Evolutionary conservation across 2,888 invertebrate species (phyloP).

Genomic region (Eustalomyia histrio): DNA sequence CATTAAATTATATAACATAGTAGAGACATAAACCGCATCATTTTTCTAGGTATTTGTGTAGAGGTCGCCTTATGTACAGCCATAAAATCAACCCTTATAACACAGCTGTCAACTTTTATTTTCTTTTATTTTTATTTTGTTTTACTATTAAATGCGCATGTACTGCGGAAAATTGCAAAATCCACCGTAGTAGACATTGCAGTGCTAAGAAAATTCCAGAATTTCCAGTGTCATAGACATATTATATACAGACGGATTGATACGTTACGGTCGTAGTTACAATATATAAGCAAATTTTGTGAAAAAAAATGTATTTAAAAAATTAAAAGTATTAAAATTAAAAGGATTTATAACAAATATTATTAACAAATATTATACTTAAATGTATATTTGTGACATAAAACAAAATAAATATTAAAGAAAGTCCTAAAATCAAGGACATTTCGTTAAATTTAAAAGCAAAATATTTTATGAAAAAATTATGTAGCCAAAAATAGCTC

Average conservation of each 20-base stretch:
- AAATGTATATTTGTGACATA: background rate
- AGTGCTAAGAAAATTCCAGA: conserved; percentile 65
- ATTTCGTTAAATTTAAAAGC: conserved; percentile 7
- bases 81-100: conserved; percentile 38
- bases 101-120: conserved; percentile 35
- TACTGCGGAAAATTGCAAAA: conserved; percentile 37
- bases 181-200: conserved; percentile 62
- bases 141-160: conserved; percentile 60
- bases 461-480: conserved; percentile 3
- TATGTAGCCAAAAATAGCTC: conserved; percentile 4
- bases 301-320: background rate
- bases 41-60: background rate
- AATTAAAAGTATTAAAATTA: conserved; percentile 3
- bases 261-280: conserved; percentile 43
- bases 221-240: conserved; percentile 71
- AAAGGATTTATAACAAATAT: background rate
- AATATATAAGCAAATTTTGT: background rate
- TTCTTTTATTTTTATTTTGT: background rate
- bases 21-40: conserved; percentile 25
- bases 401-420: background rate
- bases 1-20: background rate
- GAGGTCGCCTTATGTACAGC: conserved; percentile 38
- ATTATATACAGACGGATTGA: conserved; percentile 67
- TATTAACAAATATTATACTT: background rate
- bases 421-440: conserved; percentile 28